phyloP scores from a whole-genome alignment of 1,140 invertebrate genomes.

The Centruroides vittatus region DNA sequence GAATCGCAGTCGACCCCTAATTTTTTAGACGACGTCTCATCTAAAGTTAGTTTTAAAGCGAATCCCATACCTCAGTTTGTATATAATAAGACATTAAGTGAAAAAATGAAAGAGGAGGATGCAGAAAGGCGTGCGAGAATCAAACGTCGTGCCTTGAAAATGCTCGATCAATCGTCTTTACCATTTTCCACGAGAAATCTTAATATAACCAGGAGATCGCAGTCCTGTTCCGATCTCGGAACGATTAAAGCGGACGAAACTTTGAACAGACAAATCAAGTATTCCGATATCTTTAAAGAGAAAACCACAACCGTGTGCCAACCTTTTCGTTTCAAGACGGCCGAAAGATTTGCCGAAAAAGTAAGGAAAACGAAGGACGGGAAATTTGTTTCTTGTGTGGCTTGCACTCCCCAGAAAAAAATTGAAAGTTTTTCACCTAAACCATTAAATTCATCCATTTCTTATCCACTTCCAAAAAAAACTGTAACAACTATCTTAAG shows the following conservation, averaged over 20 bases:
- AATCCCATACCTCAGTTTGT: conserved; percentile 8
- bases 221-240: neutral
- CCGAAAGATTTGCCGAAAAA: conserved; percentile 1
- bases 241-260: neutral
- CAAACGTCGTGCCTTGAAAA: conserved; percentile 4
- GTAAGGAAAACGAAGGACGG: conserved; percentile 1
- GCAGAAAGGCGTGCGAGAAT: conserved; percentile 4
- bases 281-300: neutral
- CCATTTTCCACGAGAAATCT: conserved; percentile 2
- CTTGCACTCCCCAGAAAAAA: too few species aligned
- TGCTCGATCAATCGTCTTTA: neutral
- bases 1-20: neutral
- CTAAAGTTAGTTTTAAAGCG: conserved; percentile 2
- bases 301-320: conserved; percentile 2
- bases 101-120: conserved; percentile 7
- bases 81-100: neutral
- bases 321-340: conserved; percentile 3
- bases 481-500: neutral
- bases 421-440: too few species aligned
- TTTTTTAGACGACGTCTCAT: neutral
- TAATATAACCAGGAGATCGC: neutral
- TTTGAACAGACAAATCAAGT: neutral
- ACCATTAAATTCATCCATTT: too few species aligned
- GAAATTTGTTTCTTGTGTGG: too few species aligned
- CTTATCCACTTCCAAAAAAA: too few species aligned